Percentiles rank a stretch among this genome's conserved stretches.
These are phyloP conservation scores for Pteropus rufus DNA, from an alignment of 2,797 vertebrate genomes.

Conservation along the genomic window DNA sequence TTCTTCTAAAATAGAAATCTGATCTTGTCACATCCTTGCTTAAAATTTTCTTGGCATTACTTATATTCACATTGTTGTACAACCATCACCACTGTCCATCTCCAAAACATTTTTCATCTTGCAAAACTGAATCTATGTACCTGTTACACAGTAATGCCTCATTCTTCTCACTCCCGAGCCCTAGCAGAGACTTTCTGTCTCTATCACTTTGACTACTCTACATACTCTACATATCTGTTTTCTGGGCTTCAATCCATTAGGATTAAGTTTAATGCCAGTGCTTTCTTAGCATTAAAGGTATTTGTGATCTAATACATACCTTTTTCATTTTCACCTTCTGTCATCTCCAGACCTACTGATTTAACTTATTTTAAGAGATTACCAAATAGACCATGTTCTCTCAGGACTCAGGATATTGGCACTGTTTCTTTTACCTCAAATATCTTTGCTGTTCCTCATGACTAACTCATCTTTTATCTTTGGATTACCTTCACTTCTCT, in stretches of 20 bases:
- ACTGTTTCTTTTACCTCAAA: background rate
- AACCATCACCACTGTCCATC: too few species aligned
- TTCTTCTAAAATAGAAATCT: conserved; percentile 41
- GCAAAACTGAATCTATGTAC: too few species aligned
- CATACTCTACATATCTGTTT: background rate
- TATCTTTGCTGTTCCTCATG: background rate
- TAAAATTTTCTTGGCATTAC: background rate
- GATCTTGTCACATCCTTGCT: background rate
- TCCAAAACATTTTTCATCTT: too few species aligned
- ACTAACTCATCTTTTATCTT: background rate
- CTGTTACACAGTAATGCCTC: too few species aligned
- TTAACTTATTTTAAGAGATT: background rate
- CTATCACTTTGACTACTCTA: too few species aligned
- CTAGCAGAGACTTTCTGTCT: too few species aligned
- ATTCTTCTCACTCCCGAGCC: too few species aligned
- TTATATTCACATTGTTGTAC: too few species aligned
- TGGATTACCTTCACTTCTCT: background rate
- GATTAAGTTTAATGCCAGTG: background rate
- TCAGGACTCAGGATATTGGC: background rate
- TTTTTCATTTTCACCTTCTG: background rate
- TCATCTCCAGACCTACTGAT: background rate
- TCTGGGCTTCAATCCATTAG: background rate
- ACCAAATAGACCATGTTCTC: background rate
- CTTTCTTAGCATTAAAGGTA: background rate
- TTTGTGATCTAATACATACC: background rate